Percentiles rank a stretch among this genome's conserved stretches.
phyloP scores from a whole-genome alignment of 2,888 invertebrate species.

The Drosophila algonquin region DNA sequence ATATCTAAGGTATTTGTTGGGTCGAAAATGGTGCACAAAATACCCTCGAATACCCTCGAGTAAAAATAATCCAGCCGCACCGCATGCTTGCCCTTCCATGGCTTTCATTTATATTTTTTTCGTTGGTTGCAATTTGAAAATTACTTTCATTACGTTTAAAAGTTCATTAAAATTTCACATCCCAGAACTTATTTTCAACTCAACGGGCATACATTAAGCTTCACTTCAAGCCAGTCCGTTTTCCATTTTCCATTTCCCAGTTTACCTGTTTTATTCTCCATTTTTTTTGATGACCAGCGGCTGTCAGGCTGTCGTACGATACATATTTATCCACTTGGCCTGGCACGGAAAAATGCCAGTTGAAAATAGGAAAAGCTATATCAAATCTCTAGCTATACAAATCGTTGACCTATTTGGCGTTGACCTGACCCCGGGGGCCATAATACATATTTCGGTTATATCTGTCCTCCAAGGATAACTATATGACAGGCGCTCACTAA shows the following conservation, averaged over 20 bases:
- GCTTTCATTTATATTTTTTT: constrained; percentile 12
- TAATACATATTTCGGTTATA: constrained; percentile 20
- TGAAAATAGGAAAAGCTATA: constrained; percentile 17
- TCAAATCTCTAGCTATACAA: background rate
- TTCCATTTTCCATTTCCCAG: constrained; percentile 13
- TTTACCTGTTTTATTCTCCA: background rate
- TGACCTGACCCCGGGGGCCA: constrained; percentile 7
- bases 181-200: constrained; percentile 42
- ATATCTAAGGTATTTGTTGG: too few species aligned
- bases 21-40: background rate
- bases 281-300: background rate
- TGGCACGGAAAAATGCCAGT: background rate
- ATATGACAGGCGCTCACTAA: constrained; percentile 44
- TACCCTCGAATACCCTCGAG: background rate
- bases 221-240: background rate
- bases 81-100: constrained; percentile 23
- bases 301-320: constrained; percentile 29
- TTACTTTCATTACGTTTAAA: constrained; percentile 78
- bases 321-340: constrained; percentile 21
- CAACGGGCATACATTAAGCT: constrained; percentile 40
- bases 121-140: constrained; percentile 59
- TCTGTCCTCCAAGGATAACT: background rate
- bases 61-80: constrained; percentile 40
- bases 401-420: constrained; percentile 33
- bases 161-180: constrained; percentile 74